Evolutionary conservation across 2,797 vertebrate species (phyloP).

Genomic region (Remorina albescens): DNA sequence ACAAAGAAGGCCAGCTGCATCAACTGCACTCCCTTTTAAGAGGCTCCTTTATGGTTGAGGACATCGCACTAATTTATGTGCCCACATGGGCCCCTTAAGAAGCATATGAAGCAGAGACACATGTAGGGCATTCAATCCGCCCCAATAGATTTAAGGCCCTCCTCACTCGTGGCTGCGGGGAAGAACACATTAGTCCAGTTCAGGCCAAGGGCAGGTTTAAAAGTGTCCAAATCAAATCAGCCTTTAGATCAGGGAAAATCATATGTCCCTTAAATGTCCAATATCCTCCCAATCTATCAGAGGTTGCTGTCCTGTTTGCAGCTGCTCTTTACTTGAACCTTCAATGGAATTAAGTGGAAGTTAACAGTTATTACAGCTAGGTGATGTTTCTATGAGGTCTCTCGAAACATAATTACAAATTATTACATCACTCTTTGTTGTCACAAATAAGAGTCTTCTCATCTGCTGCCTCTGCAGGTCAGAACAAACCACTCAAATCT

Average conservation of each 20-base stretch:
- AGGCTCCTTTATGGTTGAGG: slow-evolving; percentile 74
- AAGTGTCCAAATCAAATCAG: slow-evolving; percentile 26
- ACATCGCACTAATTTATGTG: slow-evolving; percentile 80
- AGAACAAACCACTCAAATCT: not conserved
- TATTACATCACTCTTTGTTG: not conserved
- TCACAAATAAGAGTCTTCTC: not conserved
- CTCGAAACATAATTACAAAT: not conserved
- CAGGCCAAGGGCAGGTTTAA: slow-evolving; percentile 51
- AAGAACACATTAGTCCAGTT: slow-evolving; percentile 37
- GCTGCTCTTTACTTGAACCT: not conserved
- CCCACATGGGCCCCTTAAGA: slow-evolving; percentile 70
- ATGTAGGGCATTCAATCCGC: slow-evolving; percentile 49
- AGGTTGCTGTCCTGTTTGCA: not conserved
- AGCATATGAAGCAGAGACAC: slow-evolving; percentile 71
- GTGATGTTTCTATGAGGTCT: not conserved
- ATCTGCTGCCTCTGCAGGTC: not conserved
- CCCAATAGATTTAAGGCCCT: slow-evolving; percentile 61
- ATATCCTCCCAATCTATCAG: not conserved
- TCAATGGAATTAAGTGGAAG: not conserved
- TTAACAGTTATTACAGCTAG: not conserved
- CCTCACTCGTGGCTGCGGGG: slow-evolving; percentile 48
- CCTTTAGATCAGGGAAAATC: not conserved
- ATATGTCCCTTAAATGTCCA: not conserved
- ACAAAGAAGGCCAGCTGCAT: slow-evolving; percentile 71
- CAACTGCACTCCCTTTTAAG: slow-evolving; percentile 71